Conservation (phyloP, 2,797 vertebrate species). For the Gymnopithys bicolor region DNA sequence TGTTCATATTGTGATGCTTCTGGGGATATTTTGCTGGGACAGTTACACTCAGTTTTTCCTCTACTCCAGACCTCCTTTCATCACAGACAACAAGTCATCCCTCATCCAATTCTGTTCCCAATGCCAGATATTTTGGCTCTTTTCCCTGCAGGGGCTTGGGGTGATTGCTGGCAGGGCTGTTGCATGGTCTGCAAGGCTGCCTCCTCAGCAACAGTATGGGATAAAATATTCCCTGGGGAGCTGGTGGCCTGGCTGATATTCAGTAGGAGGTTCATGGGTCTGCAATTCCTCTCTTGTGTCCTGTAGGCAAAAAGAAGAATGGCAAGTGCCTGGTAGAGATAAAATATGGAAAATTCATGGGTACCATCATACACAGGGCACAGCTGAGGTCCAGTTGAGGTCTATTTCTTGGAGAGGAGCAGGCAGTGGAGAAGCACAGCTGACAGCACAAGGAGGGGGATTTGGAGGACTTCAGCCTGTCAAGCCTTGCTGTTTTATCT, state of each 20-base stretch:
- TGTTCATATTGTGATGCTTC: background rate
- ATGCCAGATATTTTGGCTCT: background rate
- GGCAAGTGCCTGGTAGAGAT: background rate
- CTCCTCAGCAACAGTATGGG: background rate
- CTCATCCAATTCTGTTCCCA: background rate
- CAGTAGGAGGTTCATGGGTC: background rate
- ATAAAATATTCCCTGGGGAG: background rate
- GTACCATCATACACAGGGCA: rapidly evolving
- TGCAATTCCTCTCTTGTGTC: background rate
- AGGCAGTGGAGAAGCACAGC: background rate
- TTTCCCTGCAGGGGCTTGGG: background rate
- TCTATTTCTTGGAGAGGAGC: background rate
- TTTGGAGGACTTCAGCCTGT: background rate
- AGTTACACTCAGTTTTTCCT: background rate
- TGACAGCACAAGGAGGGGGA: background rate
- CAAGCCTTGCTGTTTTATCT: background rate
- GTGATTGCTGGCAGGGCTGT: background rate
- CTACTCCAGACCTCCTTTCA: background rate
- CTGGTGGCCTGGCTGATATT: background rate
- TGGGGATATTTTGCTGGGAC: background rate
- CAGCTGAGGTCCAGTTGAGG: background rate
- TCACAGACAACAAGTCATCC: background rate
- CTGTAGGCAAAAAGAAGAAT: background rate
- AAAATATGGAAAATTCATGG: background rate
- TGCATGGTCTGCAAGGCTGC: background rate